Percentiles rank a stretch among this genome's conserved stretches.
Conservation (phyloP, 2,888 invertebrate genomes). For the Cosmorhoe ocellata region DNA sequence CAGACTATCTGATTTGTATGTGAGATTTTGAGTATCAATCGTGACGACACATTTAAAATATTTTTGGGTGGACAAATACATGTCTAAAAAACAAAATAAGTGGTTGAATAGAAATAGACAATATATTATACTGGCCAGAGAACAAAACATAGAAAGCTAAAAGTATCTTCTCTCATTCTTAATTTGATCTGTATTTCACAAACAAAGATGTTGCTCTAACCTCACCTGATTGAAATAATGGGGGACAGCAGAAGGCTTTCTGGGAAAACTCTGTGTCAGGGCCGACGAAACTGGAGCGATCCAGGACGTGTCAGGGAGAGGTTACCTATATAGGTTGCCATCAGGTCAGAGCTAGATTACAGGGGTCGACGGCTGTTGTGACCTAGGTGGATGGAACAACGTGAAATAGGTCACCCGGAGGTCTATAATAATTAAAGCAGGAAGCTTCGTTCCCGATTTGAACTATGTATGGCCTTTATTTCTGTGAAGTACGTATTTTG, state of each 20-base stretch:
- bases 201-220: conserved; percentile 10
- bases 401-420: conserved; percentile 10
- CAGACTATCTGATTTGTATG: too few species aligned
- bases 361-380: conserved; percentile 8
- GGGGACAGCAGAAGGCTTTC: conserved; percentile 20
- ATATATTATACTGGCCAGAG: too few species aligned
- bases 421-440: background rate
- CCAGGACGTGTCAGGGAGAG: conserved; percentile 34
- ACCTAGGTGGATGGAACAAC: background rate
- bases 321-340: conserved; percentile 18
- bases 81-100: too few species aligned
- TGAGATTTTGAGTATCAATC: too few species aligned
- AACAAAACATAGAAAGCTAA: too few species aligned
- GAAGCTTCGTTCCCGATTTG: background rate
- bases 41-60: too few species aligned
- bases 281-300: conserved; percentile 30
- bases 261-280: conserved; percentile 25
- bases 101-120: too few species aligned
- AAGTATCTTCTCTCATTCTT: too few species aligned
- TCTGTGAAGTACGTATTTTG: too few species aligned
- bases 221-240: conserved; percentile 25
- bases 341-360: conserved; percentile 23
- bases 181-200: too few species aligned
- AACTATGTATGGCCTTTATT: too few species aligned
- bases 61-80: too few species aligned